Base-by-base conservation (phyloP, 1,140 invertebrate genomes). In the Drosophila orosa region DNA sequence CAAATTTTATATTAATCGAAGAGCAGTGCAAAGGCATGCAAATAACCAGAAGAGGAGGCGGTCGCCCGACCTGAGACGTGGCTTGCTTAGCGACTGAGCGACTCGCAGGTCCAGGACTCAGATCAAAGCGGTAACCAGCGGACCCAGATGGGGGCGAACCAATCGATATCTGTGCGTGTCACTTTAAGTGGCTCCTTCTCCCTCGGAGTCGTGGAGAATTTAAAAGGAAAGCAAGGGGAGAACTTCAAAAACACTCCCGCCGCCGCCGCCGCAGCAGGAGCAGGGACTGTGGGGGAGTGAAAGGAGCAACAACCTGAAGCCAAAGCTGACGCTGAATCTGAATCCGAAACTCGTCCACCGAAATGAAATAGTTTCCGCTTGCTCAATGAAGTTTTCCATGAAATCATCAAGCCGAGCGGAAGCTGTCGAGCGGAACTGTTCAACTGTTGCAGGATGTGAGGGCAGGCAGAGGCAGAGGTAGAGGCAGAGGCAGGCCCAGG, bases 1-100 rank as follows among this genome's bases (percentile, higher is more conserved):
- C 79, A 87, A 87, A 87, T 87, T 87, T 89, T 89, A 83, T 87
- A 87, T 87, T 87, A 87, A 87, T 87, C 83, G 83, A 87, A 89
- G 82, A 89, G 82, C 82, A 81, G 81, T 86, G 82, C 82, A 85
- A 69, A 86, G 83, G 83, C 83, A 87, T 87, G 84, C 83, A 89
- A 87, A 87, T 89, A 87, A 81, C 79, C 82, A 65, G 74, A 62
- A 54, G 82, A 75, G 33, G 25, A 13, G 45, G 24, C 22, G 22
- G 6, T 7, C 15, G 35, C 35, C 45, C 72, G 66, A 67, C 73
- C 73, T 75, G 72, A 67, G 62, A 52, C 61, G 61, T 66, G 72
- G 71, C 68, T 48, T 55, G 44, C 56, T 71, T 52, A 50, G 55
- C 56, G 68, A 73, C 68, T 31, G 37, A 25, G 25, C 42, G 42